A percentile compares a stretch with the other conserved stretches of the same genome.
Evolutionary conservation across 2,113 vertebrate species (phyloP).

Genomic region (Mungos mungo): DNA sequence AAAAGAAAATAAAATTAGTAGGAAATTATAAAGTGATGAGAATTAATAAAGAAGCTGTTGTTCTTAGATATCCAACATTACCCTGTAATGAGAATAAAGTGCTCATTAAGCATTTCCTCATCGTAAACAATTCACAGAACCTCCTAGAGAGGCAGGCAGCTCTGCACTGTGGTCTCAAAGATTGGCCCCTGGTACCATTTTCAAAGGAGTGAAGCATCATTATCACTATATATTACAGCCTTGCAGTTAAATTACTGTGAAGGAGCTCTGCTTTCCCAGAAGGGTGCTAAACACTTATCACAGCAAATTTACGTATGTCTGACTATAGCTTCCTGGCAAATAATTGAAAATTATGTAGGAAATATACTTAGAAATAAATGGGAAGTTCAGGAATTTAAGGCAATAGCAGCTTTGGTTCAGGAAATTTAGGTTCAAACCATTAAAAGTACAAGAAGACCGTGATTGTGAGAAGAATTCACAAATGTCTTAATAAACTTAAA

Average conservation of each 20-base stretch:
- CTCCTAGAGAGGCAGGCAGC: neutral
- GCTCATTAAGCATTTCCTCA: neutral
- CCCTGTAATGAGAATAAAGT: slow-evolving; percentile 29
- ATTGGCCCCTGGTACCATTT: neutral
- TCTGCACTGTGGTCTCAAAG: neutral
- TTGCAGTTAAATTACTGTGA: neutral
- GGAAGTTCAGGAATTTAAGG: slow-evolving; percentile 33
- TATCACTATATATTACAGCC: neutral
- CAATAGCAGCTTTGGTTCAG: neutral
- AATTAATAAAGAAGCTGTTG: slow-evolving; percentile 40
- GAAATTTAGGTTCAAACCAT: neutral
- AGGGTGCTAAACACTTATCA: slow-evolving; percentile 19
- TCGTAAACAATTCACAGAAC: neutral
- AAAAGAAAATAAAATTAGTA: slow-evolving; percentile 25
- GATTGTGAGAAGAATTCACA: neutral
- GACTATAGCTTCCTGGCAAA: neutral
- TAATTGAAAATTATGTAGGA: slow-evolving; percentile 39
- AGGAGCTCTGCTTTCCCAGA: neutral
- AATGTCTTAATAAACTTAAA: neutral
- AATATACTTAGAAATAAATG: slow-evolving; percentile 39
- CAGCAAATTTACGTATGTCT: slow-evolving; percentile 2
- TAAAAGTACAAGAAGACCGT: neutral
- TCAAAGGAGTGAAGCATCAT: neutral
- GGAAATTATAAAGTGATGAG: slow-evolving; percentile 47
- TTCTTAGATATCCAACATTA: slow-evolving; percentile 4